These are phyloP conservation scores for Anolis carolinensis DNA, from an alignment of 2,113 vertebrate species.

Conservation along the genomic window DNA sequence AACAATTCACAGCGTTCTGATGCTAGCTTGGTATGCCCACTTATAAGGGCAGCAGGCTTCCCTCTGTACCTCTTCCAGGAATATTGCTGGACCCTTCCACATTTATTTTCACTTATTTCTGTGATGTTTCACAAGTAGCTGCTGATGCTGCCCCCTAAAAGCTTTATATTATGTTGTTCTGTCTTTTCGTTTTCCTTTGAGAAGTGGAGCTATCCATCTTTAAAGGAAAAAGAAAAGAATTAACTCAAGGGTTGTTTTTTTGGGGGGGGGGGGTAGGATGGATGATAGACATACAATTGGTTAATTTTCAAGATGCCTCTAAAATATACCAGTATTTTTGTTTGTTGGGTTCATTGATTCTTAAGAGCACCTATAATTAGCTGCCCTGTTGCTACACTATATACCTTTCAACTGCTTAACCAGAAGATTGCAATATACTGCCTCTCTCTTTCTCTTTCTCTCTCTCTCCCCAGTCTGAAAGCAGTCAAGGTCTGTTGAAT, in stretches of 20 bases:
- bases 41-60: no score
- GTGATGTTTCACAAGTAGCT: no score
- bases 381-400: slow-evolving; percentile 36
- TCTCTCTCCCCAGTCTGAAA: slow-evolving; percentile 47
- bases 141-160: no score
- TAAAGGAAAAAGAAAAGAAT: background rate
- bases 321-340: background rate
- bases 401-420: slow-evolving; percentile 52
- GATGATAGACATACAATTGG: background rate
- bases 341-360: background rate
- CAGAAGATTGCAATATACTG: slow-evolving; percentile 41
- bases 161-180: background rate
- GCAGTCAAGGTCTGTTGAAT: slow-evolving; percentile 51
- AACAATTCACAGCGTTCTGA: background rate
- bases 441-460: slow-evolving; percentile 29
- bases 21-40: background rate
- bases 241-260: background rate
- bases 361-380: slow-evolving; percentile 42
- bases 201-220: background rate
- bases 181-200: background rate
- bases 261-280: background rate
- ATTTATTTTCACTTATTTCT: no score
- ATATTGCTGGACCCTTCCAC: no score
- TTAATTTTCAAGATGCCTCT: background rate
- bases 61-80: no score